Percentiles rank a stretch among this genome's conserved stretches.
Evolutionary conservation across 2,888 invertebrate species (phyloP).

Genomic region (Tipula vernalis): DNA sequence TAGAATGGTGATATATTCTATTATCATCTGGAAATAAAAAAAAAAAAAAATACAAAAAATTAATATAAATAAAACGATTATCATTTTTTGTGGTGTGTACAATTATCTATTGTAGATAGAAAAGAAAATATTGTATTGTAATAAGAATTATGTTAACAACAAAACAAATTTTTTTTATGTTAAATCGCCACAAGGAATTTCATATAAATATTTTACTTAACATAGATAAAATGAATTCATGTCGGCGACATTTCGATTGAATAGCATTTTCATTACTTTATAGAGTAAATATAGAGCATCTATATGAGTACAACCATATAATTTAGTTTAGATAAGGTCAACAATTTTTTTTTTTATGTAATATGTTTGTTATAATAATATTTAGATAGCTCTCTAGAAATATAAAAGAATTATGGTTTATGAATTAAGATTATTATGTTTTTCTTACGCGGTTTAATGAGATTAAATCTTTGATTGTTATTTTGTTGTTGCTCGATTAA

Average conservation of each 20-base stretch:
- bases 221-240: not conserved
- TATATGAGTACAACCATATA: not conserved
- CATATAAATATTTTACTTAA: not conserved
- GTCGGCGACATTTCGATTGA: not conserved
- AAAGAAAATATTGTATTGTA: not conserved
- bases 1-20: not conserved
- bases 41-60: not conserved
- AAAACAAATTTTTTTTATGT: not conserved
- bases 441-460: not conserved
- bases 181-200: not conserved
- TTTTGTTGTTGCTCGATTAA: not conserved
- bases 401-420: not conserved
- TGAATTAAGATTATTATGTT: not conserved
- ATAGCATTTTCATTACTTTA: not conserved
- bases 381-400: not conserved
- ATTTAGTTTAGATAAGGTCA: not conserved
- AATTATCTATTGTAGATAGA: not conserved
- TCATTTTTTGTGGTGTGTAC: not conserved
- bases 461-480: not conserved
- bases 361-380: not conserved
- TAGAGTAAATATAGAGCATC: not conserved
- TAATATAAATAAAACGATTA: not conserved
- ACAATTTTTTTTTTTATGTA: not conserved
- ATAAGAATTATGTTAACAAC: not conserved
- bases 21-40: constrained; percentile 5